Base-by-base conservation (phyloP, 2,113 vertebrate genomes). In the Nyctereutes procyonoides region DNA sequence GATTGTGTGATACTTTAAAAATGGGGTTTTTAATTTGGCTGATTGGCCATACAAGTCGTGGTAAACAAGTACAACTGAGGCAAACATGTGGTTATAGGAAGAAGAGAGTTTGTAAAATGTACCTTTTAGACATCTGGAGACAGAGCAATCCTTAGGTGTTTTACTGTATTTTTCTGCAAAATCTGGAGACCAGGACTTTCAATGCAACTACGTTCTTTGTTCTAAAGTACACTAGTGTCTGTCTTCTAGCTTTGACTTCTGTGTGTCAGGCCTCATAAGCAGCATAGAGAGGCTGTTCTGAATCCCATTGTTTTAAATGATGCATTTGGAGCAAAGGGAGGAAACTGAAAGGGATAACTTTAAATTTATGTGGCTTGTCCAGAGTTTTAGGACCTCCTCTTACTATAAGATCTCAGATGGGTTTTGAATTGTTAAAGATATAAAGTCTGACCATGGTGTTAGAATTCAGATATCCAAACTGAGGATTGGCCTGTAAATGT, bases 131-230 rank as follows among this genome's bases (percentile, higher is more conserved):
- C n/a, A 81, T 93, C 60, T 71, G 26, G 71, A 95, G 28, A 28
- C 12, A 80, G 62, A 92, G 60, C 2, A 76, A 62, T 51, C 14
- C 13, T 95, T 69, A 38, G 51, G 20, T 80, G 53, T 92, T 63
- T 95, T 38, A 58, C 26, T 79, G 20, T 43, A 4, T 60, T 85
- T 89, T 94, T 51, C 62, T 96, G 55, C 20, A 88, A 91, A 79
- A 84, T 48, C 35, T 83, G 19, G 26, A 30, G 19, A 9, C 2
- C 15, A 53, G 32, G 43, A 35, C 17, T 96, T 92, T 83, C 0
- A 32, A 19, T 26, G 20, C 14, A 65, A 8, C 12, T 56, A 48
- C 35, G 14, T 48, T 82, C 43, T n/a, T 86, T 86, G 51, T 84
- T 80, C 14, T 63, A 83, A 43, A 53, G 62, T 12, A 10, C 1